These are phyloP conservation scores for Acanthosoma haemorrhoidale DNA, from an alignment of 2,888 invertebrate species.

Conservation along the genomic window DNA sequence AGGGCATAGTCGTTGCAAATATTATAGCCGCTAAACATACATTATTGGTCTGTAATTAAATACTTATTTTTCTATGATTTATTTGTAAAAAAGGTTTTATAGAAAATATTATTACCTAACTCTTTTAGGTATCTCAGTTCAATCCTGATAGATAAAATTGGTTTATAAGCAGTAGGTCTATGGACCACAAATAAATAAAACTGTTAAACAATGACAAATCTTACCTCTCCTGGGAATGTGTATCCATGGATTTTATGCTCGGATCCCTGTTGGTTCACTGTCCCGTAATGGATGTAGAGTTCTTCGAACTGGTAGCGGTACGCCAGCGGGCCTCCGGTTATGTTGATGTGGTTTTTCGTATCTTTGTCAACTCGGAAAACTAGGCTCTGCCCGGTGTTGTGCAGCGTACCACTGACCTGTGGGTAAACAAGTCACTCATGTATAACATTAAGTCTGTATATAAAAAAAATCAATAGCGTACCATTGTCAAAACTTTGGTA, in stretches of 20 bases:
- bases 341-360: slow-evolving; percentile 85
- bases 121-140: no score
- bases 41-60: no score
- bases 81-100: no score
- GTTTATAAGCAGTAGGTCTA: no score
- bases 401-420: slow-evolving; percentile 80
- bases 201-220: not conserved
- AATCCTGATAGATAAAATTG: no score
- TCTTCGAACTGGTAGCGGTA: slow-evolving; percentile 94
- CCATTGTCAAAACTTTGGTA: no score
- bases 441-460: no score
- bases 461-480: no score
- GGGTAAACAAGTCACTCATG: slow-evolving; percentile 36
- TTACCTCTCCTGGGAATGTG: slow-evolving; percentile 95
- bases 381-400: slow-evolving; percentile 91
- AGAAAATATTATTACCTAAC: no score
- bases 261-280: slow-evolving; percentile 83
- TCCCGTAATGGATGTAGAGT: slow-evolving; percentile 92
- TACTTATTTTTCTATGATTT: no score
- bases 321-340: slow-evolving; percentile 91
- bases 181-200: not conserved
- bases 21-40: no score
- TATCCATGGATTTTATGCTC: slow-evolving; percentile 94
- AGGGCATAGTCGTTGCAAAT: no score
- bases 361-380: slow-evolving; percentile 88